Evolutionary conservation across 2,113 vertebrate genomes (phyloP).

Genomic region (Barnardius zonarius): DNA sequence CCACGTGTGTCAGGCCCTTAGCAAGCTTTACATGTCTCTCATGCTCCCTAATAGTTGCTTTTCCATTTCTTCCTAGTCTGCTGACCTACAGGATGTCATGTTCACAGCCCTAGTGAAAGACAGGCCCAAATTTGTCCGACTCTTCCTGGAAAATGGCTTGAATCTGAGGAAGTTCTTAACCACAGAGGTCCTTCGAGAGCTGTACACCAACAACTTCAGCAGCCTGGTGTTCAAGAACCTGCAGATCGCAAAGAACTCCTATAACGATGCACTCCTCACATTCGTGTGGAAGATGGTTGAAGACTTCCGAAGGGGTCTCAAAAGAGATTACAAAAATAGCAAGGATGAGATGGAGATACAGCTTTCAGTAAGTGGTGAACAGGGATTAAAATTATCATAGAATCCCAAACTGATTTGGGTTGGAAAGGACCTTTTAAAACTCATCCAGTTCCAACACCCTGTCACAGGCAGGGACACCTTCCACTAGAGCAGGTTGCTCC

Average conservation of each 20-base stretch:
- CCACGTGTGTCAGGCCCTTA: neutral
- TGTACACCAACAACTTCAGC: slow-evolving; percentile 83
- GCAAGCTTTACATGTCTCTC: accelerated
- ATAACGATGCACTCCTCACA: slow-evolving; percentile 76
- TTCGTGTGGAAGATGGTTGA: slow-evolving; percentile 82
- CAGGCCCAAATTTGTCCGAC: slow-evolving; percentile 89
- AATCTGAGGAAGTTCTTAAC: slow-evolving; percentile 85
- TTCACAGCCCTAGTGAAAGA: slow-evolving; percentile 88
- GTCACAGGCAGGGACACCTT: neutral
- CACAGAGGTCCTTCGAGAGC: slow-evolving; percentile 80
- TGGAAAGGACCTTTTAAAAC: neutral
- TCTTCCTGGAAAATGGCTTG: slow-evolving; percentile 92
- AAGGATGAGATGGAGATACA: slow-evolving; percentile 72
- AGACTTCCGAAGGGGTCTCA: slow-evolving; percentile 73
- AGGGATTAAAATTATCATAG: neutral
- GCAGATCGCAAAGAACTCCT: slow-evolving; percentile 82
- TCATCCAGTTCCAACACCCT: neutral
- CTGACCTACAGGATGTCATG: slow-evolving; percentile 91
- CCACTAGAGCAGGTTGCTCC: neutral
- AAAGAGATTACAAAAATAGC: slow-evolving; percentile 75
- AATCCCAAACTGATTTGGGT: neutral
- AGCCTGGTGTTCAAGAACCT: slow-evolving; percentile 84
- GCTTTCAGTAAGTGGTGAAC: slow-evolving; percentile 54
- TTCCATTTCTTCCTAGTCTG: slow-evolving; percentile 74
- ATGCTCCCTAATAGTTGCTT: neutral